These are phyloP conservation scores for Amphiprion clarkii DNA, from an alignment of 2,797 vertebrate genomes.

Conservation along the genomic window DNA sequence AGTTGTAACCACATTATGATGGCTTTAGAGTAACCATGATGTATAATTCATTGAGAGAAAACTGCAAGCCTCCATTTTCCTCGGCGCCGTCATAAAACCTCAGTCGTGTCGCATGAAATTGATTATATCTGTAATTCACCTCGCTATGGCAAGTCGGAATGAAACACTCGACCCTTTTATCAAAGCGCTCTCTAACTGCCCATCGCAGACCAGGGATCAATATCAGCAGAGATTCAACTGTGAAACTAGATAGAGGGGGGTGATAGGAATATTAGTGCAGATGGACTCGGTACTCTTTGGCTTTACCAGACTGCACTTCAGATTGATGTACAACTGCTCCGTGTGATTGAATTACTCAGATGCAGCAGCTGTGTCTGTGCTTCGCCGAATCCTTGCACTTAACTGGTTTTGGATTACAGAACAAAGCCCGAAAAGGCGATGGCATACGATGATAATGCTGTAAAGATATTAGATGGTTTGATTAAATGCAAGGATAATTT, in stretches of 20 bases:
- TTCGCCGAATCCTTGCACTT: background rate
- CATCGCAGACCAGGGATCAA: constrained; percentile 67
- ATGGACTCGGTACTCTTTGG: constrained; percentile 23
- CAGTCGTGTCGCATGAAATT: constrained; percentile 57
- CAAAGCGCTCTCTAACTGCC: constrained; percentile 61
- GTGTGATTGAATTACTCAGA: constrained; percentile 29
- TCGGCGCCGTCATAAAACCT: constrained; percentile 53
- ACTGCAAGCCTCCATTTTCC: constrained; percentile 67
- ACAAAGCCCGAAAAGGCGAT: background rate
- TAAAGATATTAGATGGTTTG: constrained; percentile 1
- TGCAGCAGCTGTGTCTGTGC: background rate
- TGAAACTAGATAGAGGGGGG: constrained; percentile 35
- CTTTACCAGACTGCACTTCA: constrained; percentile 14
- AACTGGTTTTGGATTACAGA: background rate
- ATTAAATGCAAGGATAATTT: background rate
- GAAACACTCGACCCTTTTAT: constrained; percentile 69
- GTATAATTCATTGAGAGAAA: constrained; percentile 63
- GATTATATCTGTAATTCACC: constrained; percentile 77
- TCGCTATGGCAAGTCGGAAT: constrained; percentile 33
- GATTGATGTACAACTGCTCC: constrained; percentile 29
- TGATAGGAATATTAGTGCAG: constrained; percentile 42
- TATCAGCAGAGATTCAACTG: constrained; percentile 62
- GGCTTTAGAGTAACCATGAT: constrained; percentile 65
- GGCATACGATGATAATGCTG: background rate
- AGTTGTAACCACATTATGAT: constrained; percentile 52